These are phyloP conservation scores for Altica lythri DNA, from an alignment of 2,888 invertebrate species.

Conservation along the genomic window DNA sequence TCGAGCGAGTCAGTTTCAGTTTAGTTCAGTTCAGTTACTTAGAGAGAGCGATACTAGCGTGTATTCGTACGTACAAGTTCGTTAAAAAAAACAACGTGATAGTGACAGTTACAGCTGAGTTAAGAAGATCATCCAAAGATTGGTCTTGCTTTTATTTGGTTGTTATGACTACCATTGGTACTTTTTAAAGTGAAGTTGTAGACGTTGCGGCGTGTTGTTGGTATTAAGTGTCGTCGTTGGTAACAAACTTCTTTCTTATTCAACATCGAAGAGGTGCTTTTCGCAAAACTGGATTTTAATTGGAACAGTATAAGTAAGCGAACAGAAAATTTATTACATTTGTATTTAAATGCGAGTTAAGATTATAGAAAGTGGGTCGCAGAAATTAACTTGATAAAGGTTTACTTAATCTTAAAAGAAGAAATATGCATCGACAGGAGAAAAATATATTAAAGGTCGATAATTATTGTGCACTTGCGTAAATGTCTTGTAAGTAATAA, in stretches of 20 bases:
- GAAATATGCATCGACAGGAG: too few relatives aligned
- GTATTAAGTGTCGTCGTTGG: neutral
- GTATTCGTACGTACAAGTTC: neutral
- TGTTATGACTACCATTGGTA: neutral
- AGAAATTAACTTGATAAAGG: slow-evolving; percentile 23
- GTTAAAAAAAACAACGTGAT: neutral
- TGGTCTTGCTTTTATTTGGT: too few relatives aligned
- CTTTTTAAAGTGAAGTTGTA: neutral
- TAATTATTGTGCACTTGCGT: slow-evolving; percentile 2
- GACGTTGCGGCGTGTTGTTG: neutral
- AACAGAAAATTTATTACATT: slow-evolving; percentile 25
- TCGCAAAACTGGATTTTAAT: slow-evolving; percentile 29
- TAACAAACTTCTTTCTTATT: slow-evolving; percentile 14
- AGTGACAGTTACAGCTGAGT: neutral
- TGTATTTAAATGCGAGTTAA: slow-evolving; percentile 24
- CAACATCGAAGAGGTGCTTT: slow-evolving; percentile 1
- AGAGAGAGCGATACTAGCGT: neutral
- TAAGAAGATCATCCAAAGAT: neutral
- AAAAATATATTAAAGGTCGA: slow-evolving; percentile 3
- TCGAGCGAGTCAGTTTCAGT: neutral
- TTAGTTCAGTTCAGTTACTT: slow-evolving; percentile 3
- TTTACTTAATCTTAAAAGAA: slow-evolving; percentile 19
- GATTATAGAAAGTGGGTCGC: slow-evolving; percentile 25
- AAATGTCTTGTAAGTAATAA: slow-evolving; percentile 2
- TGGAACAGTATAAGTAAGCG: slow-evolving; percentile 27